Evolutionary conservation across 2,113 vertebrate genomes (phyloP).

Genomic region (Corythaixoides concolor): DNA sequence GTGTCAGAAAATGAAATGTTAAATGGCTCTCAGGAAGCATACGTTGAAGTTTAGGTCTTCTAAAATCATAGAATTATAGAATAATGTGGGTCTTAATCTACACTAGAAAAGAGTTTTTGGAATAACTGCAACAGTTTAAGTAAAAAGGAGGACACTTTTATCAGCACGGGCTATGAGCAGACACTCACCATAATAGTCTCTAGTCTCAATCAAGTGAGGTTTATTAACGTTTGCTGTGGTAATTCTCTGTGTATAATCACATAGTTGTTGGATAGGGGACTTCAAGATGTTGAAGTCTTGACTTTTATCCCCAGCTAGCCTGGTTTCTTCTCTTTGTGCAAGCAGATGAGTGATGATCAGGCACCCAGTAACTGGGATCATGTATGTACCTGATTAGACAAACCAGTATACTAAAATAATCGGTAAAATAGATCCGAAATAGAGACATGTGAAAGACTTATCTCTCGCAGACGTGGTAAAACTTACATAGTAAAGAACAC

Average conservation of each 20-base stretch:
- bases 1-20: neutral
- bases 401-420: accelerated
- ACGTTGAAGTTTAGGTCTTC: neutral
- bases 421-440: neutral
- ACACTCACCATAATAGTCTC: too few species aligned
- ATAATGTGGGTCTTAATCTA: neutral
- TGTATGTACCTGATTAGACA: neutral
- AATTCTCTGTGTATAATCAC: neutral
- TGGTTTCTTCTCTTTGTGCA: neutral
- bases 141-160: neutral
- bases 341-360: neutral
- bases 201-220: neutral
- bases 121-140: neutral
- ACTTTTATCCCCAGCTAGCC: neutral
- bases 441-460: accelerated
- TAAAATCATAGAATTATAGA: neutral
- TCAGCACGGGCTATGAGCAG: neutral
- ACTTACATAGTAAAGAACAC: neutral
- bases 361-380: neutral
- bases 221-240: neutral
- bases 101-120: neutral
- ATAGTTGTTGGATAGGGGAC: accelerated
- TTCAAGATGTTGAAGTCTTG: neutral
- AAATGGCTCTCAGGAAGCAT: neutral
- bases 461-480: neutral